Evolutionary conservation across 2,113 vertebrate species (phyloP).

Genomic region (Holacanthus passer): DNA sequence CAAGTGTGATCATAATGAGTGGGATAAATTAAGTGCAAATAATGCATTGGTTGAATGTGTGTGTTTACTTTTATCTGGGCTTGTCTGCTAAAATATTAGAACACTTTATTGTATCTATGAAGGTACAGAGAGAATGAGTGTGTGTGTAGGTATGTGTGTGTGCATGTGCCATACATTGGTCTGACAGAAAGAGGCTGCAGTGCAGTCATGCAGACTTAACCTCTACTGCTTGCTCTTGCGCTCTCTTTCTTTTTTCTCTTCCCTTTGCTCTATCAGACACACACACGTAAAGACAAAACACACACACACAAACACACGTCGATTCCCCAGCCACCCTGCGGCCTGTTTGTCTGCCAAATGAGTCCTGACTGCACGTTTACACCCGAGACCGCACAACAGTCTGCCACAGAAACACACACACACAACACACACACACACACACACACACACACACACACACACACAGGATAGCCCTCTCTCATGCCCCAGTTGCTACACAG

Average conservation of each 20-base stretch:
- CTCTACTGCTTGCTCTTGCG: conserved; percentile 67
- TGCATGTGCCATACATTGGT: conserved; percentile 44
- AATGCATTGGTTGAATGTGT: not conserved
- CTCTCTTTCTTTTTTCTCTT: conserved; percentile 62
- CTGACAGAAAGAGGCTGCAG: conserved; percentile 79
- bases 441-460: conserved; percentile 67
- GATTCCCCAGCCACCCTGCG: conserved; percentile 81
- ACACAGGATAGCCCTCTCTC: conserved; percentile 73
- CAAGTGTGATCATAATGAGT: not conserved
- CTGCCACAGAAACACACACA: conserved; percentile 43
- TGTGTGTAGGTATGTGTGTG: conserved; percentile 25
- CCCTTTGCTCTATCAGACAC: conserved; percentile 74
- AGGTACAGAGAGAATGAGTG: not conserved
- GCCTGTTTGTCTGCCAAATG: conserved; percentile 85
- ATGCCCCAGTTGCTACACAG: conserved; percentile 77
- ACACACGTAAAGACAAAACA: conserved; percentile 72
- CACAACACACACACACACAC: conserved; percentile 15
- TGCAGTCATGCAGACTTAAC: conserved; percentile 80
- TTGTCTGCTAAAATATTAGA: not conserved
- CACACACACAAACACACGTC: conserved; percentile 73
- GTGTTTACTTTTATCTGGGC: not conserved
- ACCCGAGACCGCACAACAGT: conserved; percentile 81
- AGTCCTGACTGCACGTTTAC: conserved; percentile 84
- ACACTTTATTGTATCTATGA: not conserved
- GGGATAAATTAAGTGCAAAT: not conserved